Evolutionary conservation across 2,888 invertebrate species (phyloP).

Genomic region (Tiliacea citrago): DNA sequence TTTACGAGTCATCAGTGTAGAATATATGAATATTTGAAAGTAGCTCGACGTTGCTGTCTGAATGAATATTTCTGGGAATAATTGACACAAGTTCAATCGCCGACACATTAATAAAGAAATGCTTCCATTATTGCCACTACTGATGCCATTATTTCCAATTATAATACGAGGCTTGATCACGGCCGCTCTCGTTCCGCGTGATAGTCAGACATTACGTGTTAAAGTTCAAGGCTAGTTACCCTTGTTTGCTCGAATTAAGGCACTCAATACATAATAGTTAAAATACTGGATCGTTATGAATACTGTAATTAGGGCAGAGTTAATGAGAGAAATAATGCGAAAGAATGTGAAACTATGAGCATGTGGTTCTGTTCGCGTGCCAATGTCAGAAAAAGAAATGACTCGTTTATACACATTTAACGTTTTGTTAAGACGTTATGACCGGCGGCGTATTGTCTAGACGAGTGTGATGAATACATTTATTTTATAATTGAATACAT

Average conservation of each 20-base stretch:
- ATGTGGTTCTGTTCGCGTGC: conserved; percentile 72
- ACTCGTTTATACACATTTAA: conserved; percentile 69
- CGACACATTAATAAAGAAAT: conserved; percentile 56
- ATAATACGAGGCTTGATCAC: conserved; percentile 61
- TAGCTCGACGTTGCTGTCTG: conserved; percentile 16
- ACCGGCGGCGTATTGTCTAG: conserved; percentile 72
- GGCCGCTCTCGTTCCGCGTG: conserved; percentile 70
- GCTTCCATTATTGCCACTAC: conserved; percentile 55
- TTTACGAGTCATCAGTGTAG: conserved; percentile 97
- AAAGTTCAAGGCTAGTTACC: conserved; percentile 67
- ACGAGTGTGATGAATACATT: conserved; percentile 67
- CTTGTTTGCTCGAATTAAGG: conserved; percentile 60
- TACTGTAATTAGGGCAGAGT: conserved; percentile 40
- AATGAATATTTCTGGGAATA: conserved; percentile 31
- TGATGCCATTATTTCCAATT: conserved; percentile 56
- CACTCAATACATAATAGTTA: conserved; percentile 48
- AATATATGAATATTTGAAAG: conserved; percentile 27
- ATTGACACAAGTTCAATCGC: conserved; percentile 43
- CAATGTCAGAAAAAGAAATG: conserved; percentile 75
- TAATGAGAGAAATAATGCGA: conserved; percentile 60
- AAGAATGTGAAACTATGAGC: conserved; percentile 62
- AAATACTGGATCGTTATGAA: conserved; percentile 49
- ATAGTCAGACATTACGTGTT: conserved; percentile 69
- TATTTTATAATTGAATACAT: conserved; percentile 60
- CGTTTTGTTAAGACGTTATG: conserved; percentile 63